Base-by-base conservation (phyloP, 2,113 vertebrate species). In the Apistogramma diplotaenia region DNA sequence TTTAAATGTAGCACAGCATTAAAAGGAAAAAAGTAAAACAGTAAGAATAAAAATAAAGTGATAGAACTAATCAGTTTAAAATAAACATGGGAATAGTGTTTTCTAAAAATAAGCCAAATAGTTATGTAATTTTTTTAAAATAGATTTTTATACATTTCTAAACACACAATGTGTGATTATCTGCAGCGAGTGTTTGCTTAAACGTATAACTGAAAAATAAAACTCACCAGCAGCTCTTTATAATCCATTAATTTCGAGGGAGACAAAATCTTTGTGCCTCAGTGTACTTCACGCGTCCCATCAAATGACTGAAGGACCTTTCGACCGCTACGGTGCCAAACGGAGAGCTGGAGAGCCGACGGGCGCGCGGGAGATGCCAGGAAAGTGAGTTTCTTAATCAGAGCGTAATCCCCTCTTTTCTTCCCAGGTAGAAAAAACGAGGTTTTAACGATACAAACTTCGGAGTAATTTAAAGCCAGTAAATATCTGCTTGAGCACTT, bases 341-440 rank as follows among this genome's bases (percentile, higher is more conserved):
- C 29, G 74, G 21, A 51, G 82, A 74, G 79, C 43, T 29, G 74
- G 35, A 49, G 74, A 89, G 67, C 70, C 74, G 86, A 73, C 33
- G 78, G 40, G 51, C 72, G 89, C 90, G 84, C 80, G n/a, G 35
- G 75, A 82, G 59, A 43, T 74, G 85, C 77, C 81, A 54, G 61
- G 57, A 84, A 92, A 90, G 90, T 93, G 74, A 89, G 82, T 90
- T 90, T 88, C 70, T 76, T 62, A 85, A 87, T 89, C 75, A 78
- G 74, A 77, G 65, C 67, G n/a, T 84, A 83, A 91, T 90, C 73
- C 81, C 33, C 54, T 43, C 33, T 53, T 81, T 70, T 79, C 55
- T 67, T 72, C 56, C 71, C 87, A 46, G 82, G 60, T 62, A 59
- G 58, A 8, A 72, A 77, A 70, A 8, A 2, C 25, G 57, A 33